These are phyloP conservation scores for Arizona elegans DNA, from an alignment of 2,113 vertebrate genomes.

Conservation along the genomic window DNA sequence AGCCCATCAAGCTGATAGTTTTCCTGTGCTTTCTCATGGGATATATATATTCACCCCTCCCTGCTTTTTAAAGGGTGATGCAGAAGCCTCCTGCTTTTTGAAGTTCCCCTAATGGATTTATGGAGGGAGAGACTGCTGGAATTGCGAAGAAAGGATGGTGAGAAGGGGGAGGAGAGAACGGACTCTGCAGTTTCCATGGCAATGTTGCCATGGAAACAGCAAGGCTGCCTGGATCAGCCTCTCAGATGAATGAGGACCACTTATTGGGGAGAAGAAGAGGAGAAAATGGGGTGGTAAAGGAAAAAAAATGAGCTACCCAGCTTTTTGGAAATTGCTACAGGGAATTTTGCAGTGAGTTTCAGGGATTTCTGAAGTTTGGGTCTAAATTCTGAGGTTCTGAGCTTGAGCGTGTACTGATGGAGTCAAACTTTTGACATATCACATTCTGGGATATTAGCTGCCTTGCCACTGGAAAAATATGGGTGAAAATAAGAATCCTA, in stretches of 20 bases:
- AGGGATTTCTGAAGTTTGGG: background rate
- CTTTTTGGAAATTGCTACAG: background rate
- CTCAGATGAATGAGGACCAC: conserved; percentile 32
- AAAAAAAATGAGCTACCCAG: background rate
- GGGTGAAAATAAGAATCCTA: background rate
- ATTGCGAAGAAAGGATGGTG: background rate
- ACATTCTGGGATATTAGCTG: background rate
- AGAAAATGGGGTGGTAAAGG: background rate
- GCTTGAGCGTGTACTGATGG: background rate
- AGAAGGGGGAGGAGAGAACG: conserved; percentile 29
- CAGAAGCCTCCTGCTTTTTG: background rate
- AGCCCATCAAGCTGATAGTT: background rate
- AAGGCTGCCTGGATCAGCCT: conserved; percentile 28
- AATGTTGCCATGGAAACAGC: conserved; percentile 33
- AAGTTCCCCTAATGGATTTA: background rate
- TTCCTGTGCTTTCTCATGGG: background rate
- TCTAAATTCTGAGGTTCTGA: background rate
- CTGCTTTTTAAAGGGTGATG: background rate
- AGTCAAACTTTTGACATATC: background rate
- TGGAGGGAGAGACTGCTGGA: background rate
- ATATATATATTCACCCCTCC: background rate
- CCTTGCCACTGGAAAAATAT: background rate
- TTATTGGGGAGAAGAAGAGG: background rate
- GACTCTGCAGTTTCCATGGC: conserved; percentile 26
- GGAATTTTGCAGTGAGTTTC: background rate